Percentiles rank a stretch among this genome's conserved stretches.
phyloP scores from a whole-genome alignment of 2,888 invertebrate genomes.

The Megamerina dolium region DNA sequence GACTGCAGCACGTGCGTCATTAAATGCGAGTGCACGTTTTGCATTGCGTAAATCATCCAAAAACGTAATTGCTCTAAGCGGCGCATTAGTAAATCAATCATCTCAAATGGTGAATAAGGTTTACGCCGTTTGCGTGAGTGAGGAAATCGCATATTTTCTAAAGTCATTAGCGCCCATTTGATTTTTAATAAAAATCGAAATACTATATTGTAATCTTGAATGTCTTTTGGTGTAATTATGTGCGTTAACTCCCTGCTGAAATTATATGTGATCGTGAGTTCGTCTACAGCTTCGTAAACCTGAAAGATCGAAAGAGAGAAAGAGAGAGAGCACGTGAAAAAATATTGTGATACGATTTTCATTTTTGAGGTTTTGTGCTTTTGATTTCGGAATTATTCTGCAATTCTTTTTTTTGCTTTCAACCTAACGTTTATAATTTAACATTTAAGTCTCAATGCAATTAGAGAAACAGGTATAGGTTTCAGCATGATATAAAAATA shows the following conservation, averaged over 20 bases:
- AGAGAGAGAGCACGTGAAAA: no score
- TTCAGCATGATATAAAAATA: no score
- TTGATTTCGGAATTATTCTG: no score
- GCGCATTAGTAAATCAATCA: slow-evolving; percentile 42
- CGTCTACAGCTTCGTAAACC: slow-evolving; percentile 40
- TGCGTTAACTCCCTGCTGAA: slow-evolving; percentile 33
- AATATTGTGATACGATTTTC: no score
- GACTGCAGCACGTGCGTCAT: slow-evolving; percentile 50
- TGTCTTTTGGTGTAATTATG: slow-evolving; percentile 33
- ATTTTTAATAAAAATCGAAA: slow-evolving; percentile 54
- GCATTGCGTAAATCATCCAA: slow-evolving; percentile 53
- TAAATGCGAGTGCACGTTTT: slow-evolving; percentile 52
- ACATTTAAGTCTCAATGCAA: no score
- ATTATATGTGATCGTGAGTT: slow-evolving; percentile 34
- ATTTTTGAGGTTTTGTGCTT: no score
- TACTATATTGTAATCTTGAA: slow-evolving; percentile 44
- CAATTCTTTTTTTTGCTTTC: no score
- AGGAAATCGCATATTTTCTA: slow-evolving; percentile 51
- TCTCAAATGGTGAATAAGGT: slow-evolving; percentile 34
- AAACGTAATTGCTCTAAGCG: slow-evolving; percentile 53
- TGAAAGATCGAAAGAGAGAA: no score
- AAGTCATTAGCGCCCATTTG: slow-evolving; percentile 53
- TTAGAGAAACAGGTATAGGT: no score
- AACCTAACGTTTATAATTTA: no score
- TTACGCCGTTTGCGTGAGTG: slow-evolving; percentile 25